Evolutionary conservation across 1,140 invertebrate species (phyloP).

Genomic region (Habropoda laboriosa): DNA sequence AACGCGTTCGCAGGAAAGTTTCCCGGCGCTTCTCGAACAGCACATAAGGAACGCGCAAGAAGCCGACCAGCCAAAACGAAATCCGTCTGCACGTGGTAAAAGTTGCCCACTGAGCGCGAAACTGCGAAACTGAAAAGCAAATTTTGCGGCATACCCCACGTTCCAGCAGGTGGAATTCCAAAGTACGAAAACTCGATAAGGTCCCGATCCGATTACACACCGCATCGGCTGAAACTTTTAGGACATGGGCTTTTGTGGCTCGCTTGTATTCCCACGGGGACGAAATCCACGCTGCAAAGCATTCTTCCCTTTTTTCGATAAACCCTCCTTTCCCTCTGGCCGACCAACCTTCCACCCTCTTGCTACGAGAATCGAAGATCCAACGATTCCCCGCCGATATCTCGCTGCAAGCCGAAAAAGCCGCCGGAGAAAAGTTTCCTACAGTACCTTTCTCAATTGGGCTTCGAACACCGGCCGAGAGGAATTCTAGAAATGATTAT

Average conservation of each 20-base stretch:
- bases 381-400: not conserved
- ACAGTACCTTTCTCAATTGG: not conserved
- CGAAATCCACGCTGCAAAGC: slow-evolving; percentile 42
- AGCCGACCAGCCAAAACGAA: not conserved
- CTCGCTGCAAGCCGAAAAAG: not conserved
- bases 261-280: slow-evolving; percentile 13
- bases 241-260: slow-evolving; percentile 31
- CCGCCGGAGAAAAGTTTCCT: not conserved
- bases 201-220: slow-evolving; percentile 57
- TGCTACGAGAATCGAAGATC: not conserved
- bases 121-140: slow-evolving; percentile 53
- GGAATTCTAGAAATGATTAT: too few relatives aligned
- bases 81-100: slow-evolving; percentile 27
- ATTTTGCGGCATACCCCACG: slow-evolving; percentile 39
- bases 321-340: slow-evolving; percentile 1
- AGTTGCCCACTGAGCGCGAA: slow-evolving; percentile 40
- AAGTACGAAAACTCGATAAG: slow-evolving; percentile 66
- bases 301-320: slow-evolving; percentile 25
- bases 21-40: not conserved
- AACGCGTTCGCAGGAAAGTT: not conserved
- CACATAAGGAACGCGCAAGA: not conserved
- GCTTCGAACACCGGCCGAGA: too few relatives aligned
- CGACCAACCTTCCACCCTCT: slow-evolving; percentile 41
- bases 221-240: slow-evolving; percentile 50
- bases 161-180: slow-evolving; percentile 49